These are phyloP conservation scores for Emydocephalus ijimae DNA, from an alignment of 2,113 vertebrate species.

Conservation along the genomic window DNA sequence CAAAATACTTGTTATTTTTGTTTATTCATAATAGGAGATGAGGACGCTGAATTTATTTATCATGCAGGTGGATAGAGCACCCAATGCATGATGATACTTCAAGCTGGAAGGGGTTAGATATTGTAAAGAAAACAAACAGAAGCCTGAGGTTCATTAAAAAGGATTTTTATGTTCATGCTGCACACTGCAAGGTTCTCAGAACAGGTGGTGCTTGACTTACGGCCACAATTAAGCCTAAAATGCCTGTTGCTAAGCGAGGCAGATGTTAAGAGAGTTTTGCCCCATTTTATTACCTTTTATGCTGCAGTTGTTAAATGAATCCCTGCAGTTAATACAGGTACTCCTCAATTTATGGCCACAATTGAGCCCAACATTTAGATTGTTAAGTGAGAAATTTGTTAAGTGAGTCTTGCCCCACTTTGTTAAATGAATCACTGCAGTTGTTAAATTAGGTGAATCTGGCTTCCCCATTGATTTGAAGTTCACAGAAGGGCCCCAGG, in stretches of 20 bases:
- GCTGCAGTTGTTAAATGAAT: too few species aligned
- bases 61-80: neutral
- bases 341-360: too few species aligned
- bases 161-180: neutral
- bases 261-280: neutral
- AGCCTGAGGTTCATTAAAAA: neutral
- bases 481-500: too few species aligned
- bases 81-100: neutral
- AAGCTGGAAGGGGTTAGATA: neutral
- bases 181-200: neutral
- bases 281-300: too few species aligned
- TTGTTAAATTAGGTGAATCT: too few species aligned
- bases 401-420: too few species aligned
- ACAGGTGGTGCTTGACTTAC: neutral
- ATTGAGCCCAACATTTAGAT: too few species aligned
- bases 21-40: conserved; percentile 16
- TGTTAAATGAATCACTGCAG: too few species aligned
- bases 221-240: neutral
- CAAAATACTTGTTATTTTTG: conserved; percentile 22
- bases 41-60: neutral
- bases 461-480: too few species aligned
- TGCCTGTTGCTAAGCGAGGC: neutral
- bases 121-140: neutral
- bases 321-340: too few species aligned
- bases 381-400: too few species aligned